Percentiles rank a stretch among this genome's conserved stretches.
These are phyloP conservation scores for Strigamia maritima DNA, from an alignment of 2,888 invertebrate species.

Conservation along the genomic window DNA sequence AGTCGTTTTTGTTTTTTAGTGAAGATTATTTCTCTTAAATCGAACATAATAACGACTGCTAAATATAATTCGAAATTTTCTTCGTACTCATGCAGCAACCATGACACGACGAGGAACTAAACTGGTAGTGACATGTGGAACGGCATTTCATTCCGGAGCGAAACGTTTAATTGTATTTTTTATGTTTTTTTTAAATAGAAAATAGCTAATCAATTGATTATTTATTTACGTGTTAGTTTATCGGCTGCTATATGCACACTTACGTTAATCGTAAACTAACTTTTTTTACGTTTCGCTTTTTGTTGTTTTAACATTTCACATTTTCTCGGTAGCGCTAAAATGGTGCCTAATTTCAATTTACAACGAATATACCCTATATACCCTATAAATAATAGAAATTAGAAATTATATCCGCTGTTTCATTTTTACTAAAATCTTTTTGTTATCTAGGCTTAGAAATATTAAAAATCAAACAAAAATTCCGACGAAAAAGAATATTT, in stretches of 20 bases:
- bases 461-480: neutral
- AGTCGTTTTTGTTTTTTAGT: constrained; percentile 20
- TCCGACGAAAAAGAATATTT: neutral
- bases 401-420: neutral
- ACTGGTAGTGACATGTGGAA: constrained; percentile 1
- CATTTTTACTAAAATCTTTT: neutral
- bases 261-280: constrained; percentile 6
- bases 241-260: neutral
- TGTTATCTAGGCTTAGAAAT: neutral
- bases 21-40: neutral
- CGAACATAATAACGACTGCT: constrained; percentile 11
- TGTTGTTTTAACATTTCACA: constrained; percentile 3
- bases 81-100: constrained; percentile 13
- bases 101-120: constrained; percentile 21
- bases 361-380: neutral
- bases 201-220: neutral
- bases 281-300: constrained; percentile 20
- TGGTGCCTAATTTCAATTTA: constrained; percentile 15
- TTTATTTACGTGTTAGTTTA: neutral
- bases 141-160: constrained; percentile 19
- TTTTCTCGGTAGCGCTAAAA: neutral
- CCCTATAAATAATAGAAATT: neutral
- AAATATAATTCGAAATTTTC: neutral
- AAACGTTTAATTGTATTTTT: constrained; percentile 12
- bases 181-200: neutral